Conservation (phyloP, 2,113 vertebrate species). For the Beaufortia kweichowensis region DNA sequence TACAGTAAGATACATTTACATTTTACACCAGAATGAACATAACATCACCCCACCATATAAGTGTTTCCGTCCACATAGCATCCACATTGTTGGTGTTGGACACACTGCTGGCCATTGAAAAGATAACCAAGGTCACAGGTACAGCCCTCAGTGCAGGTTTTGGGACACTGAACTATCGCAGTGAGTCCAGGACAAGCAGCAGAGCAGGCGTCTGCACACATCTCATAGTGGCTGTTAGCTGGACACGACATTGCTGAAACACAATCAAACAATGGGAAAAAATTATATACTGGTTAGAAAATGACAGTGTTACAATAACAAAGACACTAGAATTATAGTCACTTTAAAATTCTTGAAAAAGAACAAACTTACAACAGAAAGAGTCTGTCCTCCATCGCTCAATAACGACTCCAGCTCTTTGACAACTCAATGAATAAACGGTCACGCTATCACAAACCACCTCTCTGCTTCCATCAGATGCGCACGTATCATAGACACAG, state of each 20-base stretch:
- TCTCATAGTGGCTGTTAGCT: conserved; percentile 75
- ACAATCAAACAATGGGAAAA: not conserved
- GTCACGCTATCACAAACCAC: conserved; percentile 68
- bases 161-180: conserved; percentile 58
- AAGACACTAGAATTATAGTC: no score
- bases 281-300: not conserved
- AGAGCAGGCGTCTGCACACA: conserved; percentile 72
- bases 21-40: no score
- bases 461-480: conserved; percentile 60
- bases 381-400: conserved; percentile 69
- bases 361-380: conserved; percentile 71
- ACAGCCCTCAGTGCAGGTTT: conserved; percentile 76
- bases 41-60: conserved; percentile 67
- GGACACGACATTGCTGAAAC: conserved; percentile 74
- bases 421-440: conserved; percentile 70
- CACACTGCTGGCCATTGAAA: conserved; percentile 68
- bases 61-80: conserved; percentile 75
- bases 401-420: conserved; percentile 58
- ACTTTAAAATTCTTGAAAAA: not conserved
- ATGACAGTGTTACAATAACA: no score
- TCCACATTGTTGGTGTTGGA: conserved; percentile 71
- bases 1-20: no score
- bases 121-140: conserved; percentile 70
- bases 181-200: conserved; percentile 66
- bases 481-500: conserved; percentile 73